Percentiles rank a stretch among this genome's conserved stretches.
These are phyloP conservation scores for Sminthurinus aureus DNA, from an alignment of 2,888 invertebrate species.

Conservation along the genomic window DNA sequence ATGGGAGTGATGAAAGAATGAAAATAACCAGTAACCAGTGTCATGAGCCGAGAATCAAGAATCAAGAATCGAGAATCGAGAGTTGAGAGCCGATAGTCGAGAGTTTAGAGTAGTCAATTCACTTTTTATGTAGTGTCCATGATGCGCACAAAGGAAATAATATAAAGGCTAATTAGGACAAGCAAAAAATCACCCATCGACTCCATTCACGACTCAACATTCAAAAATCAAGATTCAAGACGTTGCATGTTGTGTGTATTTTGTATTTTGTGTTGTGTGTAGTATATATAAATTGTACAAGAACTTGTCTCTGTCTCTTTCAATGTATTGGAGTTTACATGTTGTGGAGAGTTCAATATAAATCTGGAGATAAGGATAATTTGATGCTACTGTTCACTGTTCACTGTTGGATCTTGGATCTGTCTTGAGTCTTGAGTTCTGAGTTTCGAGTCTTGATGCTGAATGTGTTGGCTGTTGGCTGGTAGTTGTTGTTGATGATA, in stretches of 20 bases:
- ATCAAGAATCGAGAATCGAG: too few relatives aligned
- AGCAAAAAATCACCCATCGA: background rate
- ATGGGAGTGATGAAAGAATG: background rate
- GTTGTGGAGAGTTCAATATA: too few relatives aligned
- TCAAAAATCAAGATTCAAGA: too few relatives aligned
- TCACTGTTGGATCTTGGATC: too few relatives aligned
- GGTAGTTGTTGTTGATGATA: background rate
- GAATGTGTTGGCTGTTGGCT: background rate
- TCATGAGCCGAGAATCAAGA: too few relatives aligned
- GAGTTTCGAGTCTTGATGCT: background rate
- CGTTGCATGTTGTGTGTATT: too few relatives aligned
- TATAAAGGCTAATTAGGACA: background rate
- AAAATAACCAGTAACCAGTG: background rate
- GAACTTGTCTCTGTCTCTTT: background rate
- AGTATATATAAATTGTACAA: background rate
- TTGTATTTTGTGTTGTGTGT: too few relatives aligned
- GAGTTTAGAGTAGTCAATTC: too few relatives aligned
- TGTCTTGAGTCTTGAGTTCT: background rate
- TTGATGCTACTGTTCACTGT: too few relatives aligned
- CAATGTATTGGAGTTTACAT: background rate
- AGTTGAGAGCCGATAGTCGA: too few relatives aligned
- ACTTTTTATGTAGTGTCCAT: background rate
- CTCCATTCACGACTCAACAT: too few relatives aligned
- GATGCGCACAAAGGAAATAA: background rate
- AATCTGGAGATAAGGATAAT: too few relatives aligned